These are phyloP conservation scores for Sinocyclocheilus anophthalmus DNA, from an alignment of 2,113 vertebrate species.

Conservation along the genomic window DNA sequence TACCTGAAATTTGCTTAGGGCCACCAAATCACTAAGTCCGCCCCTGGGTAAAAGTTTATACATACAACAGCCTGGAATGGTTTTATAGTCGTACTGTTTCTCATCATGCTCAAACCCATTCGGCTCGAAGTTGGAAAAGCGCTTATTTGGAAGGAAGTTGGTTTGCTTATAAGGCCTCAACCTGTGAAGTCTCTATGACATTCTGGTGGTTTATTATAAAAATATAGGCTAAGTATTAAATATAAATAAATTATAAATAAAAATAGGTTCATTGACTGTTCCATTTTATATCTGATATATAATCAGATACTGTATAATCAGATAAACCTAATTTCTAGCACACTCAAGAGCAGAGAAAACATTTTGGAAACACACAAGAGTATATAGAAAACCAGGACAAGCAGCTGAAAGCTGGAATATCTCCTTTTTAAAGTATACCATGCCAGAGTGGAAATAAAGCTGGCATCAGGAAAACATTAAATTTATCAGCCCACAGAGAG, in stretches of 20 bases:
- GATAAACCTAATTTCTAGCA: not conserved
- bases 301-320: not conserved
- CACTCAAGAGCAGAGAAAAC: not conserved
- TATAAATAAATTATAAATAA: no score
- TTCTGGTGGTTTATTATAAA: no score
- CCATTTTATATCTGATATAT: not conserved
- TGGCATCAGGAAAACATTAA: slow-evolving; percentile 33
- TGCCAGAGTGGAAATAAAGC: not conserved
- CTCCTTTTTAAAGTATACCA: slow-evolving; percentile 6
- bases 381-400: not conserved
- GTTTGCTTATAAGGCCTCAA: no score
- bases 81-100: not conserved
- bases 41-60: not conserved
- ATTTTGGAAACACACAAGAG: not conserved
- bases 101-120: not conserved
- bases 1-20: no score
- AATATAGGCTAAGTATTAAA: no score
- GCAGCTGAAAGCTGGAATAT: not conserved
- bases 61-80: not conserved
- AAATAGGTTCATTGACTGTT: not conserved
- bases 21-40: no score
- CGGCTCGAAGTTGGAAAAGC: no score
- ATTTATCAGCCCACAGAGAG: slow-evolving; percentile 29
- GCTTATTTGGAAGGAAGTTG: no score
- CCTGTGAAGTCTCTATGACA: no score